phyloP scores from a whole-genome alignment of 2,888 invertebrate species.

The Hypomecis punctinalis region DNA sequence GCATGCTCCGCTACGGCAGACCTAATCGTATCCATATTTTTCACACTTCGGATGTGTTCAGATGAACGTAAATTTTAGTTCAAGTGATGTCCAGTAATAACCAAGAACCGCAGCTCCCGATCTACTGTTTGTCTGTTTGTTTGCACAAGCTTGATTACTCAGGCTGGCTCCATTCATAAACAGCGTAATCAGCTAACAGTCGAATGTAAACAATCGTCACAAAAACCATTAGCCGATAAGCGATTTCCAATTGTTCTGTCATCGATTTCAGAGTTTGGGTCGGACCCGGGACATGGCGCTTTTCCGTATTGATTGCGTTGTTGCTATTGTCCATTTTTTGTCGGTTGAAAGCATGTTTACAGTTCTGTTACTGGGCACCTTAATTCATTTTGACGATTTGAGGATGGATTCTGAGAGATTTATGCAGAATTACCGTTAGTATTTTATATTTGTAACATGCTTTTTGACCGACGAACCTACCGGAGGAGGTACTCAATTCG shows the following conservation, averaged over 20 bases:
- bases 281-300: conserved; percentile 16
- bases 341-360: conserved; percentile 4
- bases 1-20: too few relatives aligned
- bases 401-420: background rate
- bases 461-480: too few relatives aligned
- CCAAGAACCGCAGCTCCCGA: background rate
- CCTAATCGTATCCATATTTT: too few relatives aligned
- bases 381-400: background rate
- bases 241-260: conserved; percentile 46
- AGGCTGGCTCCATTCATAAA: conserved; percentile 44
- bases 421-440: too few relatives aligned
- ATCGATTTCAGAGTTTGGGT: conserved; percentile 42
- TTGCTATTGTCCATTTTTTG: conserved; percentile 13
- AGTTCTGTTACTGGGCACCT: background rate
- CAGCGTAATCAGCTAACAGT: conserved; percentile 49
- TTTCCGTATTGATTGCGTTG: conserved; percentile 21
- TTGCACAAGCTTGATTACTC: conserved; percentile 43
- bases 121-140: conserved; percentile 36
- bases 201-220: conserved; percentile 55
- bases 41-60: too few relatives aligned
- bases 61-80: too few relatives aligned
- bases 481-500: too few relatives aligned
- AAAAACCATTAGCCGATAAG: conserved; percentile 53
- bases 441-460: too few relatives aligned
- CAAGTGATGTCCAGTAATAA: background rate